These are phyloP conservation scores for Bos indicus DNA, from an alignment of 2,113 vertebrate species.

Conservation along the genomic window DNA sequence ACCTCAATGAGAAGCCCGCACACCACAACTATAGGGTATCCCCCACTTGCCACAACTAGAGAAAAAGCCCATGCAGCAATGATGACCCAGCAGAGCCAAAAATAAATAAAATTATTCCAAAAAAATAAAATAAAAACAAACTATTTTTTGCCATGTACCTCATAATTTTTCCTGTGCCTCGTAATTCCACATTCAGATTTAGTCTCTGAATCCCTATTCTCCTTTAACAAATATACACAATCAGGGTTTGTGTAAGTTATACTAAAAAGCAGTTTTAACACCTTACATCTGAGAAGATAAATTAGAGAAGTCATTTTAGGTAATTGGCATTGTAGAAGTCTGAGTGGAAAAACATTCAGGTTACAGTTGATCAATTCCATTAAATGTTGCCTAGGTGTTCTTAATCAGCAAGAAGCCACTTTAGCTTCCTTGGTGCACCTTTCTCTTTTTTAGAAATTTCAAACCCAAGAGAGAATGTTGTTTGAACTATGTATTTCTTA, in stretches of 20 bases:
- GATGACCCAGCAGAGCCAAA: neutral
- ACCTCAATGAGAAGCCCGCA: neutral
- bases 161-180: too few relatives aligned
- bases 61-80: neutral
- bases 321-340: neutral
- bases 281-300: neutral
- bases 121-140: neutral
- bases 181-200: neutral
- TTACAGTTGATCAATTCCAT: neutral
- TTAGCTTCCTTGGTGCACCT: neutral
- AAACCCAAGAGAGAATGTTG: neutral
- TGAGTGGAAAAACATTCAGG: neutral
- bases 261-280: neutral
- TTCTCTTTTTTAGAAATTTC: neutral
- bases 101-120: neutral
- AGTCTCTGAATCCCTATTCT: neutral
- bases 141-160: neutral
- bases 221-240: neutral
- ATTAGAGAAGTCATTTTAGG: neutral
- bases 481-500: constrained; percentile 12
- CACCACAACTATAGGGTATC: neutral
- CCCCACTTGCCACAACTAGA: neutral
- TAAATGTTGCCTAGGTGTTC: neutral
- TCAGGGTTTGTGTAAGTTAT: neutral
- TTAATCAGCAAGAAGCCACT: neutral